Evolutionary conservation across 2,888 invertebrate species (phyloP), one percentile per base, ranked within the genome.

Genomic region (Apodemia hepburni): DNA sequence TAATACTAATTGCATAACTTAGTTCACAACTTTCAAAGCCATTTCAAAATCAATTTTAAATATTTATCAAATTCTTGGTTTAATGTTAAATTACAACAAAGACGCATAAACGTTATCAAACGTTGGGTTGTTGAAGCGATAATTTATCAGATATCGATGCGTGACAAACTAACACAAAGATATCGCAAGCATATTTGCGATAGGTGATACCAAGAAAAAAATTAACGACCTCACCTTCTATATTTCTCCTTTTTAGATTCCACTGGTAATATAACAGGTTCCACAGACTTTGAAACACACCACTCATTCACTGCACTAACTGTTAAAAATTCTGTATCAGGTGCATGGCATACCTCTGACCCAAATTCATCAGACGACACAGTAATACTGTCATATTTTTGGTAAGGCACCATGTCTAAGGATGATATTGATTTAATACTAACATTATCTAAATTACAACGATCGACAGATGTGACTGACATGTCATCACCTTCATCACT

Each of bases 241-340:
- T 91, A 91, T 79, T 92, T 92, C 76, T 91, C 91, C 80, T 88
- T 89, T 83, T 92, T 91, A 42, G 87, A 81, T 84, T 90, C 87
- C 71, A 85, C 82, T 65, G 85, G 87, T 73, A 89, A 74, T 73
- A 86, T 79, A 75, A 84, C 81, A 75, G 88, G 85, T 78, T 85
- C 84, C 68, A 76, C 73, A 63, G 87, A 84, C 77, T 87, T 85
- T 71, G 87, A 81, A 70, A 90, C 81, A 79, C 90, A 90, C 88
- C 90, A 92, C 75, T 90, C 90, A 77, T 91, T 91, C 78, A 91
- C 89, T 78, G 91, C 89, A 87, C 90, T 89, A 76, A 91, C 88
- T 71, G 89, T 89, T 65, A 89, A 81, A 73, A 87, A 87, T 75
- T 91, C 90, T 45, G 84, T 82, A 72, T 89, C 85, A 60, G 89